phyloP scores from a whole-genome alignment of 2,113 vertebrate species.

The Prietella phreatophila region DNA sequence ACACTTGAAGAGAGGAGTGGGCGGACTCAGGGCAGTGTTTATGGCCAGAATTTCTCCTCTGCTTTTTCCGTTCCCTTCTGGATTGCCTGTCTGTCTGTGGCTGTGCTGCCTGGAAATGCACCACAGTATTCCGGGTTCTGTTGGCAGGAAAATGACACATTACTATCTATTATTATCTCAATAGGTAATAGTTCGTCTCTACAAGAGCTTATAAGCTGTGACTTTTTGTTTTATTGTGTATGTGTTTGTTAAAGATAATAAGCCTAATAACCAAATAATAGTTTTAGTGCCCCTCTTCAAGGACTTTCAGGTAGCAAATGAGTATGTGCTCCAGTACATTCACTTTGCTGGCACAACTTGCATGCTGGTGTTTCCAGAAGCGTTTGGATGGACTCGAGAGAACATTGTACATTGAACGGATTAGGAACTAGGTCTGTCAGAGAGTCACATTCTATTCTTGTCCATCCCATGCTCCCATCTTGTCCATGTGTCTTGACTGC shows the following conservation, averaged over 20 bases:
- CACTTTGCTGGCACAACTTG: too few species aligned
- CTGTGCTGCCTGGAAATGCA: not conserved
- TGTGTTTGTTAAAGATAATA: not conserved
- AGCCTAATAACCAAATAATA: too few species aligned
- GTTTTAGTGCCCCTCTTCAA: too few species aligned
- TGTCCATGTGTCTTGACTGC: too few species aligned
- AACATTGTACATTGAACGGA: too few species aligned
- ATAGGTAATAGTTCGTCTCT: not conserved
- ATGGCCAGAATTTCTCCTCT: constrained; percentile 10
- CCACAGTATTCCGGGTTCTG: constrained; percentile 27
- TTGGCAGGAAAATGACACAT: not conserved
- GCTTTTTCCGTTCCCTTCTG: not conserved
- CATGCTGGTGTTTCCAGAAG: too few species aligned
- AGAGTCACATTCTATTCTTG: too few species aligned
- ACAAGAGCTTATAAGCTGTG: not conserved
- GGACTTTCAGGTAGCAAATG: too few species aligned
- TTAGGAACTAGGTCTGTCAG: too few species aligned
- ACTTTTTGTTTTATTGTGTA: not conserved
- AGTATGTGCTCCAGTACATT: too few species aligned
- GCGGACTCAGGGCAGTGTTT: not conserved
- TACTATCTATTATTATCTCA: not conserved
- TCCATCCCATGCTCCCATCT: too few species aligned
- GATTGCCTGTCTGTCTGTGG: constrained; percentile 11
- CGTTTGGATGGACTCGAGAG: too few species aligned
- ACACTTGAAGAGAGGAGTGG: not conserved